phyloP scores from a whole-genome alignment of 2,888 invertebrate species.

The Penaeus monodon region DNA sequence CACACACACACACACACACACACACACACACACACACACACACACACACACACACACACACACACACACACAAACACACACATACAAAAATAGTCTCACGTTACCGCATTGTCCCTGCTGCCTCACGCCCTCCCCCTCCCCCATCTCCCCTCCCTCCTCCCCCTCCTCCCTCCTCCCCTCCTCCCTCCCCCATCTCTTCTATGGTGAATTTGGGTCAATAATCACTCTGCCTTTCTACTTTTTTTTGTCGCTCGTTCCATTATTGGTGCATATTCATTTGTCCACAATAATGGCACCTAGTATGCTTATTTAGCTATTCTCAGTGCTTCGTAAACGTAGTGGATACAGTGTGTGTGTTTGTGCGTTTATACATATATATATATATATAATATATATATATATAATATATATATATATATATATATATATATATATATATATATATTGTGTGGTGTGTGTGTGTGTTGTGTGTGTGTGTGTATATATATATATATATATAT shows the following conservation, averaged over 20 bases:
- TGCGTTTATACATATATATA: not conserved
- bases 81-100: not conserved
- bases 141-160: no score
- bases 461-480: no score
- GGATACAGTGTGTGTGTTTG: no score
- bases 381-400: not conserved
- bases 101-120: no score
- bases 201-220: no score
- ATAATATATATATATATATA: not conserved
- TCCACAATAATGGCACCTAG: not conserved
- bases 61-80: not conserved
- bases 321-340: no score
- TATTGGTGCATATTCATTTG: no score
- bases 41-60: not conserved
- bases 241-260: no score
- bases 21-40: conserved; percentile 6
- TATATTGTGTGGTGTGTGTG: not conserved
- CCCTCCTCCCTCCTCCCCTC: no score
- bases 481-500: no score
- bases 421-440: not conserved
- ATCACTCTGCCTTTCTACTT: no score
- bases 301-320: not conserved
- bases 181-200: not conserved
- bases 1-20: not conserved
- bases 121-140: not conserved